A percentile compares a stretch with the other conserved stretches of the same genome.
Evolutionary conservation across 2,797 vertebrate genomes (phyloP).

Genomic region (Eulemur rubriventer): DNA sequence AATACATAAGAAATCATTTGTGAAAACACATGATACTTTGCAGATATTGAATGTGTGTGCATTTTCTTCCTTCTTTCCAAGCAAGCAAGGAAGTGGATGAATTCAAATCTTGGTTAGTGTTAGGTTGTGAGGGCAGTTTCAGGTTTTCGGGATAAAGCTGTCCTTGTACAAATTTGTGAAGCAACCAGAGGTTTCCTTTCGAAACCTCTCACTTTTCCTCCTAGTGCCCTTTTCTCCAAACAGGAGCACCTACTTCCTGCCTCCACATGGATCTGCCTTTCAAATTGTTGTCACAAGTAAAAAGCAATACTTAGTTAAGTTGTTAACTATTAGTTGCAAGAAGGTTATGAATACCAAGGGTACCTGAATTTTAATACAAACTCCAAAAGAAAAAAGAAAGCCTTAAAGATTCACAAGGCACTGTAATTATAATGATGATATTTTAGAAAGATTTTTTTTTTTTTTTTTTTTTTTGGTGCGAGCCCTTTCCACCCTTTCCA

Average conservation of each 20-base stretch:
- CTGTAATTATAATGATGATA: background rate
- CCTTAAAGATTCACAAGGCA: background rate
- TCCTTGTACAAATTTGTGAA: too few species aligned
- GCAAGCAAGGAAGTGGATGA: background rate
- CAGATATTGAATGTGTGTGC: background rate
- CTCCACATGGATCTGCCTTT: background rate
- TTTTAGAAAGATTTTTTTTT: slow-evolving; percentile 16
- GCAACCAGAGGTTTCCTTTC: background rate
- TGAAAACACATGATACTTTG: background rate
- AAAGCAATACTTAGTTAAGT: background rate
- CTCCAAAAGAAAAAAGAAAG: background rate
- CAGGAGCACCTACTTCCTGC: too few species aligned
- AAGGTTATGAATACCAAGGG: background rate
- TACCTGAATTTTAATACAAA: background rate
- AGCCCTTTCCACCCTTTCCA: background rate
- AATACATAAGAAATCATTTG: background rate
- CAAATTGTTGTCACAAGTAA: background rate
- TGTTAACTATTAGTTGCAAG: background rate
- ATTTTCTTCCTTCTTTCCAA: background rate
- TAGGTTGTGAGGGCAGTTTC: background rate
- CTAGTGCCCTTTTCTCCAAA: background rate
- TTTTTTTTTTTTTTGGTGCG: background rate
- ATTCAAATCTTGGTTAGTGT: background rate
- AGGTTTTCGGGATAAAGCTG: background rate
- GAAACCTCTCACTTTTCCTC: background rate